These are phyloP conservation scores for Phenganax marumi DNA, from an alignment of 92 coral and sea anemone genomes.

Conservation along the genomic window DNA sequence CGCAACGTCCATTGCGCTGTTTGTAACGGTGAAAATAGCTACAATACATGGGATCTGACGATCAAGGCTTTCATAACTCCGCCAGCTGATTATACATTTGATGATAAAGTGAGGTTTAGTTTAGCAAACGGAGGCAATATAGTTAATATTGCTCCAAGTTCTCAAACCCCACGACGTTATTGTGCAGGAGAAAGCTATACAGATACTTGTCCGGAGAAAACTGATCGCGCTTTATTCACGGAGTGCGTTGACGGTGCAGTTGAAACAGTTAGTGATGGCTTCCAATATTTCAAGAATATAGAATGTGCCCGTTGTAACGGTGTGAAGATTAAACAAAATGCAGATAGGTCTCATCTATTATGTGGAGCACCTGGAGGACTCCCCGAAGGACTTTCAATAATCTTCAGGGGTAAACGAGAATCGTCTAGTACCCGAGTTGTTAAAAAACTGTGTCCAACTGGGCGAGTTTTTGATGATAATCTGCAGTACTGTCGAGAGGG, in stretches of 20 bases:
- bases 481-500: conserved; percentile 25
- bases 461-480: background rate
- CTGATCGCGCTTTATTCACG: background rate
- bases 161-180: conserved; percentile 10
- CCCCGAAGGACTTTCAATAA: conserved; percentile 3
- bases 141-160: background rate
- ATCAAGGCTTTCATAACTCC: background rate
- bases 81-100: background rate
- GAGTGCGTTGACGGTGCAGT: conserved; percentile 23
- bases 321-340: background rate
- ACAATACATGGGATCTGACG: conserved; percentile 6
- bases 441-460: background rate
- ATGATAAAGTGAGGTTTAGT: background rate
- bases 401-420: background rate
- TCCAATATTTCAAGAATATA: conserved; percentile 7
- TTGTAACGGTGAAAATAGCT: conserved; percentile 1
- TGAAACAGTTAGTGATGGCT: background rate
- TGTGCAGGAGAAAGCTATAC: background rate
- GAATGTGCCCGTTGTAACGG: conserved; percentile 18
- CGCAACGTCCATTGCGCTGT: conserved; percentile 27
- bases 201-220: background rate
- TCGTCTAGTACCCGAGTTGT: background rate
- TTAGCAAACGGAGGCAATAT: background rate
- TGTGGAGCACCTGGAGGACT: background rate
- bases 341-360: no score